Conservation (phyloP, 2,888 invertebrate genomes). For the Cephus spinipes region DNA sequence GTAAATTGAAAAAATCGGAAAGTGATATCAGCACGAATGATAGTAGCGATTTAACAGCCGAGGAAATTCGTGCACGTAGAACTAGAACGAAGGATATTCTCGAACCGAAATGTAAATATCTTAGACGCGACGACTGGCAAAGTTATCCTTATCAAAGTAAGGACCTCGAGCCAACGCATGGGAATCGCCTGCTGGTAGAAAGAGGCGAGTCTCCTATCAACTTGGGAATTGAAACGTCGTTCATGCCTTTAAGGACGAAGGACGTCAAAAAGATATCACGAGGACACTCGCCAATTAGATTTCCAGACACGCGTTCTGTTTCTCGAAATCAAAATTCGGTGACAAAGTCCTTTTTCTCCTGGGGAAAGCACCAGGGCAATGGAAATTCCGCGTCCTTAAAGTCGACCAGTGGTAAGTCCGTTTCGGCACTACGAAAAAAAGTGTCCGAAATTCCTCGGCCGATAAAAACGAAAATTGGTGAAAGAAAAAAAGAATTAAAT, state of each 20-base stretch:
- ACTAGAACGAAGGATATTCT: not conserved
- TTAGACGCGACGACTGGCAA: not conserved
- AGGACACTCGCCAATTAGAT: not conserved
- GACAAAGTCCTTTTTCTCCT: not conserved
- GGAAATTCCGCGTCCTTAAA: not conserved
- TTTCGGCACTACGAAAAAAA: not conserved
- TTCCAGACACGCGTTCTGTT: not conserved
- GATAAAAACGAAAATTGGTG: not conserved
- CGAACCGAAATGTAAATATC: not conserved
- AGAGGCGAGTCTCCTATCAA: not conserved
- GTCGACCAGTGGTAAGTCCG: not conserved
- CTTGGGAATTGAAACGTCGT: not conserved
- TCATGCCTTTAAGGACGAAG: not conserved
- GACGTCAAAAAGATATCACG: not conserved
- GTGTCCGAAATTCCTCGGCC: not conserved
- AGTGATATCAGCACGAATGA: not conserved
- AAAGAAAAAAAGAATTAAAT: not conserved
- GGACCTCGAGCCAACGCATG: not conserved
- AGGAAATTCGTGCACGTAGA: not conserved
- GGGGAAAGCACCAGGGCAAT: not conserved
- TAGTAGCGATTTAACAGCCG: not conserved
- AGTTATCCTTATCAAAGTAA: not conserved
- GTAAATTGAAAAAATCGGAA: not conserved
- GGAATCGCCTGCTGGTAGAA: not conserved
- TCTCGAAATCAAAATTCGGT: not conserved